Evolutionary conservation across 1,140 invertebrate species (phyloP), one percentile per base, ranked within the genome.

Genomic region (Bombus impatiens): DNA sequence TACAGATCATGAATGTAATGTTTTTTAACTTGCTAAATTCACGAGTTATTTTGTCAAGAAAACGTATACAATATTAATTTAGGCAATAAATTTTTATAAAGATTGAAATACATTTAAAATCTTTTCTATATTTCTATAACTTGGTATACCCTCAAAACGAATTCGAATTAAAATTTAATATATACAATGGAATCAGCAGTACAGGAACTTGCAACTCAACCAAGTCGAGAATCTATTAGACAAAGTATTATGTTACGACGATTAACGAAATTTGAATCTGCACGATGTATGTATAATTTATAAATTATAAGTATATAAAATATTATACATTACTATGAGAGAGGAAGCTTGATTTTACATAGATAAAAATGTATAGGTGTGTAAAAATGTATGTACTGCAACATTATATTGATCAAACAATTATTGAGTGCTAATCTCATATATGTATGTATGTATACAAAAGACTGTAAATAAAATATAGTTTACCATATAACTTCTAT

Each of bases 341-440:
- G 72, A 47, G 15, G 42, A 53, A 53, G 6, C 5, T 53, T 53
- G 18, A 53, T 53, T 40, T 53, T 22, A n/a, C 53, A 70, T 25
- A 44, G 37, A 78, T 25, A 76, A 77, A 71, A 74, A 86, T 35
- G 86, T 74, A 18, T 83, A 77, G 47, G 15, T 18, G 15, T 47
- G 5, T 47, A 47, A 47, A 47, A 6, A 85, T 35, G 86, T 77
- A 18, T 84, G 78, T 59, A 15, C 15, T 62, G 78, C 35, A 35
- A 70, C 47, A 75, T 37, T 78, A 68, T 87, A 92, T 92, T 92
- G 88, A 92, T 90, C 86, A 91, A 91, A 91, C 90, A 91, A 86
- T 76, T 78, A 9, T 62, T 47, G 35, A 37, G 10, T 47, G 71
- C 40, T 32, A 9, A 74, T 32, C 22, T 15, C 12, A 22, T 32